Base-by-base conservation (phyloP, 2,888 invertebrate genomes). In the Rutpela maculata region DNA sequence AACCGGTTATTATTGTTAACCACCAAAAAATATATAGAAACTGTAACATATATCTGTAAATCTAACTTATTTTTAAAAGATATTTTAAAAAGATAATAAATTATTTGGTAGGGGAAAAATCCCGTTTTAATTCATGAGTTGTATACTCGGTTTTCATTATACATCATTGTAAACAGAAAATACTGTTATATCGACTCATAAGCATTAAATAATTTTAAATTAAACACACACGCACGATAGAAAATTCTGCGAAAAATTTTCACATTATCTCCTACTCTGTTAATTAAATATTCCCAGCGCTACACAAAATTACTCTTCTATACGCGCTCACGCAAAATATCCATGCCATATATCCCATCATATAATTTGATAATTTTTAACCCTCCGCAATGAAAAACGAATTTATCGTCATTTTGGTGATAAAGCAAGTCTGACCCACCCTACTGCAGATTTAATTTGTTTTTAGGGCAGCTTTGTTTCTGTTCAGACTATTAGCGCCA, bases 201-300 rank as follows among this genome's bases (percentile, higher is more conserved):
- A 50, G 43, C 65, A 15, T 66, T 66, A 43, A 38, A 66, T 66
- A 66, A 66, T 66, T 66, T 50, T 66, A 66, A 19, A 38, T 43
- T 38, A 66, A 66, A 50, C 65, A 50, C 50, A 50, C 50, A 50
- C 65, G 65, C 43, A 66, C 19, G 38, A 66, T 66, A 50, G 43
- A 63, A 17, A 38, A 18, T 66, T 50, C 65, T 66, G 65, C 65
- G 65, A 66, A 66, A 66, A 26, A 19, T 66, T 19, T 66, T 38
- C 43, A 12, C 65, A 50, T 66, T 66, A 66, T 66, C 65, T 43
- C 19, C 65, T 19, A 66, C 65, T 66, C 43, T 43, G 65, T 50
- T 66, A 66, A 66, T 66, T 50, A 66, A 19, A 66, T 66, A 66
- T 66, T 43, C 19, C 65, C 43, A 50, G 15, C 43, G 65, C 50